Evolutionary conservation across 2,113 vertebrate genomes (phyloP).

Genomic region (Mixornis gularis): DNA sequence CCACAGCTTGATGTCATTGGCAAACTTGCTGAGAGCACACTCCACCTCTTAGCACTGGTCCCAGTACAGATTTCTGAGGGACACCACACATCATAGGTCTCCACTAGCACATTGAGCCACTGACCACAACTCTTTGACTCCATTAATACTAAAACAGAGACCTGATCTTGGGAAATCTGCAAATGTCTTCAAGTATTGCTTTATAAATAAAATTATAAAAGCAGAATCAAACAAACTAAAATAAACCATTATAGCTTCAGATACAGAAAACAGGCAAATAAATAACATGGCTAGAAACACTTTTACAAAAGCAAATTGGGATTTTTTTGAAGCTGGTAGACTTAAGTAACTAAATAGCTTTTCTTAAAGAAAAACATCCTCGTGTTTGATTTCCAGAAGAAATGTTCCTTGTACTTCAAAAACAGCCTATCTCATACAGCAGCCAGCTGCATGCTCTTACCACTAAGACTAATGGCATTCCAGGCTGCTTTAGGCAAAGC

Average conservation of each 20-base stretch:
- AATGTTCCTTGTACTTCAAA: neutral
- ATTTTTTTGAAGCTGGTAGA: neutral
- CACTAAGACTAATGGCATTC: neutral
- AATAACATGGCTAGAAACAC: neutral
- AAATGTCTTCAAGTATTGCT: neutral
- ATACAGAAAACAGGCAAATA: neutral
- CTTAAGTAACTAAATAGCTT: neutral
- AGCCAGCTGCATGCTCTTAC: neutral
- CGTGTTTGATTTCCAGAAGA: neutral
- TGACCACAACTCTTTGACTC: neutral
- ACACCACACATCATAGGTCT: neutral
- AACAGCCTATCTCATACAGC: neutral
- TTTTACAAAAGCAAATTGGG: neutral
- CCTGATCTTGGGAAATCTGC: neutral
- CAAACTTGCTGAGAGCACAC: neutral
- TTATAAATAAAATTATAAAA: neutral
- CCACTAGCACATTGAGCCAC: neutral
- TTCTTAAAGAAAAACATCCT: neutral
- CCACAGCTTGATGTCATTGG: neutral
- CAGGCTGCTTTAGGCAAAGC: neutral
- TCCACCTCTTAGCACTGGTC: neutral
- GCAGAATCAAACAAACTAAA: neutral
- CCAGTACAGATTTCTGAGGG: neutral
- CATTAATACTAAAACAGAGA: neutral
- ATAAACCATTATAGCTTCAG: neutral